phyloP scores from a whole-genome alignment of 2,888 invertebrate genomes.

The Gymnosoma rotundatum region DNA sequence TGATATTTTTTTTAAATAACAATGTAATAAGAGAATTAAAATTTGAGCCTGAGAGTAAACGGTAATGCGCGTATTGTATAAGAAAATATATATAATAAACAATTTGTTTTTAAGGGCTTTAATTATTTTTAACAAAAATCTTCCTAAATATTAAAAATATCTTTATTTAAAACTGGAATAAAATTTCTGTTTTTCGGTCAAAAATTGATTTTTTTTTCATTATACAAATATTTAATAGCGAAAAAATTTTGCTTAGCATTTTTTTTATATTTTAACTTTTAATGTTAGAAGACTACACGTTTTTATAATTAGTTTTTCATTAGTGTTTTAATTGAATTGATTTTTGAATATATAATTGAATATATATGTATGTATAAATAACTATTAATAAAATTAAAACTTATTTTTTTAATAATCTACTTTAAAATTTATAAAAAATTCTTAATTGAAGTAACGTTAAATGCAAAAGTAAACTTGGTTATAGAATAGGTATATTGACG shows the following conservation, averaged over 20 bases:
- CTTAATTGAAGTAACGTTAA: slow-evolving; percentile 33
- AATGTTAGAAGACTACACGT: too few relatives aligned
- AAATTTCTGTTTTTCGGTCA: slow-evolving; percentile 17
- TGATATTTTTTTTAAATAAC: too few relatives aligned
- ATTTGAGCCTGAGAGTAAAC: slow-evolving; percentile 9
- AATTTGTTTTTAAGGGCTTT: slow-evolving; percentile 25
- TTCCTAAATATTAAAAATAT: slow-evolving; percentile 34
- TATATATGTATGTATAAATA: neutral
- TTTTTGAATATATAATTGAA: too few relatives aligned
- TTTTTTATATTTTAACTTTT: too few relatives aligned
- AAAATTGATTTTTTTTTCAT: slow-evolving; percentile 41
- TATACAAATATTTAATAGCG: neutral
- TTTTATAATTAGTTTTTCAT: too few relatives aligned
- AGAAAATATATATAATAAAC: neutral
- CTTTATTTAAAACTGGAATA: slow-evolving; percentile 5
- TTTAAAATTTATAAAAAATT: slow-evolving; percentile 31
- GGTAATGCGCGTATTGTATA: neutral
- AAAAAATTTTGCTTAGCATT: too few relatives aligned
- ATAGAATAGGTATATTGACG: slow-evolving; percentile 16
- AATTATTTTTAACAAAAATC: slow-evolving; percentile 33
- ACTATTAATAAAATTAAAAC: neutral
- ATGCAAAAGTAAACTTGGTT: neutral
- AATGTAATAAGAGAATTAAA: too few relatives aligned
- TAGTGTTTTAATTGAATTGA: too few relatives aligned
- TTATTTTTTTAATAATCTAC: neutral